A percentile compares a stretch with the other conserved stretches of the same genome.
These are phyloP conservation scores for Zaprionus vittiger DNA, from an alignment of 1,140 invertebrate species.

Conservation along the genomic window DNA sequence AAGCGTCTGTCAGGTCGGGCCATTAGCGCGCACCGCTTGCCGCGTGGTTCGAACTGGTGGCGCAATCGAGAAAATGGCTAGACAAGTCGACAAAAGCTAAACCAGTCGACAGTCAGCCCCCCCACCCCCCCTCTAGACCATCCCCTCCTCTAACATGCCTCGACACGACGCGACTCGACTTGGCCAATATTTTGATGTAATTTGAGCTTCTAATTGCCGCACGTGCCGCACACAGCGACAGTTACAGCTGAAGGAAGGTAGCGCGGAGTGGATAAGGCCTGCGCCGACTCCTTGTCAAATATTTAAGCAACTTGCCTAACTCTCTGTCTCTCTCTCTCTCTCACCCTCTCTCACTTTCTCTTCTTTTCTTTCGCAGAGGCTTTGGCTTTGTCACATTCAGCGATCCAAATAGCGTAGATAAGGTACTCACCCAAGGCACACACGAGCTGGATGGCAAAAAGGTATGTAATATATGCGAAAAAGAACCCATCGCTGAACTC, in stretches of 20 bases:
- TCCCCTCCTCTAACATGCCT: neutral
- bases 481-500: neutral
- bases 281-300: constrained; percentile 58
- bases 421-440: constrained; percentile 96
- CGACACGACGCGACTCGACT: constrained; percentile 6
- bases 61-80: constrained; percentile 43
- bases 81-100: constrained; percentile 45
- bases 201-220: constrained; percentile 80
- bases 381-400: constrained; percentile 99
- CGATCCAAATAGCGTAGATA: constrained; percentile 96
- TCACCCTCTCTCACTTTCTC: constrained; percentile 14
- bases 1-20: constrained; percentile 66
- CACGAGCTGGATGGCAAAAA: constrained; percentile 98
- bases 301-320: constrained; percentile 69
- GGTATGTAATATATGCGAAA: constrained; percentile 86
- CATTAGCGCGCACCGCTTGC: constrained; percentile 50
- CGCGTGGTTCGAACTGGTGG: constrained; percentile 53
- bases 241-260: neutral
- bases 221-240: constrained; percentile 64
- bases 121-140: neutral
- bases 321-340: constrained; percentile 32
- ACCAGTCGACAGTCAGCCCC: constrained; percentile 24
- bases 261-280: neutral
- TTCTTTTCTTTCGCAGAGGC: constrained; percentile 90
- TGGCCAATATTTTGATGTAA: constrained; percentile 81